These are phyloP conservation scores for Drosophila maculinotata DNA, from an alignment of 2,888 invertebrate genomes.

Conservation along the genomic window DNA sequence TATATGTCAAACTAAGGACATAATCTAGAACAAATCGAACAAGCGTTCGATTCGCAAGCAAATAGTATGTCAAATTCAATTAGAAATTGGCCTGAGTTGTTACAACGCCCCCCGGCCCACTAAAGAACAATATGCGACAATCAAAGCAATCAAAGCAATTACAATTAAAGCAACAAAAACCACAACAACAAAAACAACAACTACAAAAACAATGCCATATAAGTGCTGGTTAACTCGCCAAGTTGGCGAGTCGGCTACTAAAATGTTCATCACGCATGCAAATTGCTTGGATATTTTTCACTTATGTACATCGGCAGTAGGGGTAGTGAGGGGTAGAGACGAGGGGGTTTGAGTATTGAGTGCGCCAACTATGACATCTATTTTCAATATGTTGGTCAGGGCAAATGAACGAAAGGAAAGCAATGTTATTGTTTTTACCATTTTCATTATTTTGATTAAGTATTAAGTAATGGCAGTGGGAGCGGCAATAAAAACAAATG, in stretches of 20 bases:
- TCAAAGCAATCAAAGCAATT: conserved; percentile 65
- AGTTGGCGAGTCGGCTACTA: conserved; percentile 46
- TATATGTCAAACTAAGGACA: conserved; percentile 17
- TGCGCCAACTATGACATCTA: conserved; percentile 12
- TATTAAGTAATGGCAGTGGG: no score
- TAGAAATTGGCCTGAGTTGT: conserved; percentile 30
- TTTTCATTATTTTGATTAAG: no score
- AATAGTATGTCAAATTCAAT: conserved; percentile 43
- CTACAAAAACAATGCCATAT: conserved; percentile 16
- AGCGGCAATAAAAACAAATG: conserved; percentile 3
- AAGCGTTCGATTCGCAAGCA: no score
- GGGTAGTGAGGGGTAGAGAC: no score
- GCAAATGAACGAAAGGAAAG: no score
- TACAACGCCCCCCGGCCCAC: background rate
- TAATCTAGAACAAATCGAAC: conserved; percentile 10
- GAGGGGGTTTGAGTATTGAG: no score
- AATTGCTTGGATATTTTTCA: conserved; percentile 68
- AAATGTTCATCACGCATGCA: conserved; percentile 68
- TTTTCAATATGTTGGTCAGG: no score
- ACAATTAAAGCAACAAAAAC: conserved; percentile 37
- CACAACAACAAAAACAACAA: conserved; percentile 12
- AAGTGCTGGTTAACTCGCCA: conserved; percentile 44
- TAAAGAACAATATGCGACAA: conserved; percentile 39
- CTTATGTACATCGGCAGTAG: conserved; percentile 27
- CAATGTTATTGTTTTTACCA: no score